A percentile compares a stretch with the other conserved stretches of the same genome.
Evolutionary conservation across 2,113 vertebrate species (phyloP).

Genomic region (Ciconia boyciana): DNA sequence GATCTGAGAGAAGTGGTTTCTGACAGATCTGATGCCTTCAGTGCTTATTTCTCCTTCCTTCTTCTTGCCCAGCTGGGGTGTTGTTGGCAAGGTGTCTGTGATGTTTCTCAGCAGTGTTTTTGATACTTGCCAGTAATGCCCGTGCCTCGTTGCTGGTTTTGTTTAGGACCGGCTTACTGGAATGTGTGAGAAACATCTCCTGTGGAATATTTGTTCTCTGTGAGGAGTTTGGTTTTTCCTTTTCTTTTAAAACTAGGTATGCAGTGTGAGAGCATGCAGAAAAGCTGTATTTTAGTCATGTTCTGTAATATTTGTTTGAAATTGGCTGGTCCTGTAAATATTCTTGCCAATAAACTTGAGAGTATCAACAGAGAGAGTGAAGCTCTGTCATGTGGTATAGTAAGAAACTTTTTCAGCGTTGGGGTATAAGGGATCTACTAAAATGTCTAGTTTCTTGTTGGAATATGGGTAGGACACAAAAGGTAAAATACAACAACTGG

Average conservation of each 20-base stretch:
- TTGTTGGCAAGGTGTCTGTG: neutral
- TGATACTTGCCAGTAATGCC: neutral
- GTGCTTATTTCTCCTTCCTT: neutral
- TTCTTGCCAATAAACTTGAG: neutral
- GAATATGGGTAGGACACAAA: neutral
- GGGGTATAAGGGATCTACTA: neutral
- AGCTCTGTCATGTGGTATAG: neutral
- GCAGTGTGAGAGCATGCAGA: neutral
- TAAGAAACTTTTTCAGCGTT: neutral
- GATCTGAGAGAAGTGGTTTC: neutral
- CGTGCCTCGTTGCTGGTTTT: neutral
- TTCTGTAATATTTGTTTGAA: neutral
- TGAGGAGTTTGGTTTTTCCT: neutral
- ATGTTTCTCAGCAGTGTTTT: neutral
- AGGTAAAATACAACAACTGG: neutral
- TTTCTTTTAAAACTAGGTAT: neutral
- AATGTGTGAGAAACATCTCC: neutral
- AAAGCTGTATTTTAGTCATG: neutral
- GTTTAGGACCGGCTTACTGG: neutral
- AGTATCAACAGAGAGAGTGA: neutral
- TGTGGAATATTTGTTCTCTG: neutral
- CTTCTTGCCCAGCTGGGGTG: neutral
- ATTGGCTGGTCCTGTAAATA: neutral
- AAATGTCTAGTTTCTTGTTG: neutral
- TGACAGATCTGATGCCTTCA: neutral